These are phyloP conservation scores for Ceraclea dissimilis DNA, from an alignment of 2,888 invertebrate species.

Conservation along the genomic window DNA sequence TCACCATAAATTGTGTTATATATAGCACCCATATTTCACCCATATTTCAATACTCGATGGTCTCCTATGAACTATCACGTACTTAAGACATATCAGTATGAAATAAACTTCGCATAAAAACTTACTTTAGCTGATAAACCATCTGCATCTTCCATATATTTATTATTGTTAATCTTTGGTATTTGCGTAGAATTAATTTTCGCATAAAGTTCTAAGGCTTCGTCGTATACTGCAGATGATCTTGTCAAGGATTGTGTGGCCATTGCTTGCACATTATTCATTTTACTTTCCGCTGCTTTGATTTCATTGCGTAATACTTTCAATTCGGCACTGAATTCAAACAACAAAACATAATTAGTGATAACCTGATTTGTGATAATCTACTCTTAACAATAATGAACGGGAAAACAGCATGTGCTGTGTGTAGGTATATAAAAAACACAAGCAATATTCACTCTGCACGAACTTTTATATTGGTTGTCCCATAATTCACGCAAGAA, in stretches of 20 bases:
- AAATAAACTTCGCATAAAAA: constrained; percentile 55
- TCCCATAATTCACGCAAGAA: too few species aligned
- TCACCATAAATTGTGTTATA: too few species aligned
- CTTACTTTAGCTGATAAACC: constrained; percentile 3
- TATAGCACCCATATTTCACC: too few species aligned
- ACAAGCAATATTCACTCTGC: constrained; percentile 1
- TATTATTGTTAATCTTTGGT: constrained; percentile 66
- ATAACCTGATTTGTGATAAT: neutral
- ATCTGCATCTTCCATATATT: constrained; percentile 41
- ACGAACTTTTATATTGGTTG: too few species aligned
- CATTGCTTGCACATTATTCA: constrained; percentile 60
- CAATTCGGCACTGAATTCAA: constrained; percentile 54
- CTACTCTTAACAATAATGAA: too few species aligned
- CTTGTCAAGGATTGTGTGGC: constrained; percentile 67
- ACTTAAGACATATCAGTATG: too few species aligned
- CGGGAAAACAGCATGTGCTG: too few species aligned
- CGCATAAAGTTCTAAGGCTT: constrained; percentile 71
- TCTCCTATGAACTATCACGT: too few species aligned
- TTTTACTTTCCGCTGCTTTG: constrained; percentile 58
- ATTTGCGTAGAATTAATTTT: constrained; percentile 72
- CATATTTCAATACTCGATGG: too few species aligned
- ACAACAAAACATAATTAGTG: constrained; percentile 1
- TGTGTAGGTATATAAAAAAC: too few species aligned
- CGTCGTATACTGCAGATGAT: constrained; percentile 71
- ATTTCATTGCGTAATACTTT: constrained; percentile 59